phyloP scores from a whole-genome alignment of 2,888 invertebrate genomes.

The Mesorhabditis spiculigera region DNA sequence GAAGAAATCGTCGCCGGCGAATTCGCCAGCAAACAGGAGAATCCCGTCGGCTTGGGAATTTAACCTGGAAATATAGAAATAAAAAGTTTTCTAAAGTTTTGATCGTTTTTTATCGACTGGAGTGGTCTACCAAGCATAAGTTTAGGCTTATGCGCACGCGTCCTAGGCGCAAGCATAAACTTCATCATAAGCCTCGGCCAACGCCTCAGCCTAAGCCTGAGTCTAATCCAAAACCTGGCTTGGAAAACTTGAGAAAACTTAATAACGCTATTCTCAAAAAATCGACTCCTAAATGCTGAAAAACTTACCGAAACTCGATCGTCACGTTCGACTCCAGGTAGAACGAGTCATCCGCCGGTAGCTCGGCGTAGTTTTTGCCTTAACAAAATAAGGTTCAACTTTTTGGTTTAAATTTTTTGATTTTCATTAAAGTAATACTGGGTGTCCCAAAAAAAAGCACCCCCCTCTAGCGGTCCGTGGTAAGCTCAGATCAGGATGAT shows the following conservation, averaged over 20 bases:
- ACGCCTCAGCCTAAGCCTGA: too few relatives aligned
- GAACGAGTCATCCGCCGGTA: constrained; percentile 25
- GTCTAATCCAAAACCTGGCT: too few relatives aligned
- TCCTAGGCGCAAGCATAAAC: too few relatives aligned
- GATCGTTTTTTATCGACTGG: not conserved
- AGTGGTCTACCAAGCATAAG: too few relatives aligned
- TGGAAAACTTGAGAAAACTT: too few relatives aligned
- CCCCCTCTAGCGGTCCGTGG: too few relatives aligned
- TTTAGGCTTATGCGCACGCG: too few relatives aligned
- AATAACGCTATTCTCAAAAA: too few relatives aligned
- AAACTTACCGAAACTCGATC: constrained; percentile 34
- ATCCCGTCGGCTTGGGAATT: constrained; percentile 32
- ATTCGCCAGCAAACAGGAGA: constrained; percentile 40
- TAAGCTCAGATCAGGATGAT: too few relatives aligned
- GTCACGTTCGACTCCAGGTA: constrained; percentile 40
- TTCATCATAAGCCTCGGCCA: too few relatives aligned
- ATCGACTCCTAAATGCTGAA: too few relatives aligned
- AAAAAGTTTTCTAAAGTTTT: not conserved
- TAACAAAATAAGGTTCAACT: not conserved
- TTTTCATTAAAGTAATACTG: not conserved
- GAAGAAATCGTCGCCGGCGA: constrained; percentile 38
- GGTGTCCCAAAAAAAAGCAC: too few relatives aligned
- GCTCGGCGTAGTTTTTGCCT: constrained; percentile 33
- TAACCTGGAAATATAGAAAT: constrained; percentile 22
- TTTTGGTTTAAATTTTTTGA: not conserved